Evolutionary conservation across 1,140 invertebrate genomes (phyloP).

Genomic region (Sitobion miscanthi): DNA sequence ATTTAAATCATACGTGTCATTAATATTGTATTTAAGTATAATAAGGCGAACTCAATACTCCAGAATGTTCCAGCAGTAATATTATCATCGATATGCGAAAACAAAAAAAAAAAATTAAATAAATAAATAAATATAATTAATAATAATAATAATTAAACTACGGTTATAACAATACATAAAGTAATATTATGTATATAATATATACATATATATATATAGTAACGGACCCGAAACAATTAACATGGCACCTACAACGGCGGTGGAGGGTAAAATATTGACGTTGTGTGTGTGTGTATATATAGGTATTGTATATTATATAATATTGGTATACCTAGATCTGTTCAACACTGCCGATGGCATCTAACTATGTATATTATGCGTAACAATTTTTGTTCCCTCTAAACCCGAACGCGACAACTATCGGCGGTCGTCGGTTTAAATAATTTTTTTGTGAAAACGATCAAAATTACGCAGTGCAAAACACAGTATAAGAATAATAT

Average conservation of each 20-base stretch:
- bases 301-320: conserved; percentile 7
- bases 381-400: neutral
- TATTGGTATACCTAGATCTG: neutral
- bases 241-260: neutral
- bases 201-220: neutral
- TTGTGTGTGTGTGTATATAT: neutral
- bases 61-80: neutral
- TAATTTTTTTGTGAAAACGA: neutral
- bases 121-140: neutral
- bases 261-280: neutral
- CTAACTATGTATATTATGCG: neutral
- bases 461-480: neutral
- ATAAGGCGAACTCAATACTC: conserved; percentile 44
- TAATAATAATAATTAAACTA: neutral
- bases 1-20: neutral
- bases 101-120: neutral
- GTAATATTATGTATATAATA: neutral
- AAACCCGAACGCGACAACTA: neutral
- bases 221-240: conserved; percentile 8
- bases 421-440: neutral
- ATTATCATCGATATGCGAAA: neutral
- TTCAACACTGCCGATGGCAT: neutral
- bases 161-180: neutral
- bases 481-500: neutral
- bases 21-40: conserved; percentile 47